Conservation (phyloP, 1,140 invertebrate genomes). For the Apocrypta bakeri region DNA sequence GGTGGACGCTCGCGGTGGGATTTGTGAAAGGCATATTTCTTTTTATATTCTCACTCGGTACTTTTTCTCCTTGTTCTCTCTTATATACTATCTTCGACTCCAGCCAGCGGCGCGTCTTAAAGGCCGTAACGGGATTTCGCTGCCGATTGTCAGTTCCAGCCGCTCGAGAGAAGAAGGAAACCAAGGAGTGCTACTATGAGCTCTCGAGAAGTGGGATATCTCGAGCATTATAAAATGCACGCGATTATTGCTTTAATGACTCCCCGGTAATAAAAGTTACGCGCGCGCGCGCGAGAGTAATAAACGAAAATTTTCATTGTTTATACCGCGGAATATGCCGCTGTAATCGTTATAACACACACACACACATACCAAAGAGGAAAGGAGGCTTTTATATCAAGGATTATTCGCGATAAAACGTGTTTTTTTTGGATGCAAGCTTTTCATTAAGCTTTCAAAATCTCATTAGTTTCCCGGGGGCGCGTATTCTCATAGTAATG, state of each 20-base stretch:
- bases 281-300: too few relatives aligned
- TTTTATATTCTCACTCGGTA: background rate
- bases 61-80: slow-evolving; percentile 5
- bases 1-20: background rate
- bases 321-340: background rate
- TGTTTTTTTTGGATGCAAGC: background rate
- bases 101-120: too few relatives aligned
- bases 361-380: too few relatives aligned
- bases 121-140: slow-evolving; percentile 29
- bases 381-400: background rate
- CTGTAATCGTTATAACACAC: too few relatives aligned
- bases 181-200: background rate
- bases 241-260: slow-evolving; percentile 35
- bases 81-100: background rate
- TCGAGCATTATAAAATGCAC: background rate
- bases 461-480: too few relatives aligned
- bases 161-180: background rate
- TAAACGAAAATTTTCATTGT: background rate
- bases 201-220: background rate
- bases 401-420: background rate
- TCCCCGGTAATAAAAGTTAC: slow-evolving; percentile 3
- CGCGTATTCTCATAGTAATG: background rate
- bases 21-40: slow-evolving; percentile 14
- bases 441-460: background rate
- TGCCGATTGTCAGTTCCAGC: slow-evolving; percentile 5